Percentiles rank a stretch among this genome's conserved stretches.
These are phyloP conservation scores for Caenorhabditis uteleia DNA, from an alignment of 2,888 invertebrate species.

Conservation along the genomic window DNA sequence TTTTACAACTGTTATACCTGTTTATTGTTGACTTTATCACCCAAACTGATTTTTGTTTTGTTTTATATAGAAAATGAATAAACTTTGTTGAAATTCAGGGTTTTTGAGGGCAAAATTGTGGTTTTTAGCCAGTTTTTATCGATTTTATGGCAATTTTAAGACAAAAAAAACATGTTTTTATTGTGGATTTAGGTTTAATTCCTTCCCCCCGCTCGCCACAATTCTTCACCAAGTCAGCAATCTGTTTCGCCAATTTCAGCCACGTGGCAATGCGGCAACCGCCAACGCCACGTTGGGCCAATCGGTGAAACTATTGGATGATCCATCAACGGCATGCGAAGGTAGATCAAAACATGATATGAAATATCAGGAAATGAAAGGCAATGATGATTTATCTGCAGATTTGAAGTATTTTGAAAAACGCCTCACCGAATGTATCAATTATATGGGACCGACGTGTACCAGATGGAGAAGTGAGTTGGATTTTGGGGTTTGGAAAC, in stretches of 20 bases:
- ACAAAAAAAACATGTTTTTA: no score
- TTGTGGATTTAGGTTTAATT: no score
- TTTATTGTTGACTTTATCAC: background rate
- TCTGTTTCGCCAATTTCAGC: no score
- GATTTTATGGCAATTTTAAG: background rate
- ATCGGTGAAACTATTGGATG: slow-evolving; percentile 32
- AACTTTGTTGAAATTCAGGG: slow-evolving; percentile 7
- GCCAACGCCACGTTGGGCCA: no score
- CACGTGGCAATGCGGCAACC: no score
- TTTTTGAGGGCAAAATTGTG: background rate
- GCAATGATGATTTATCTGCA: slow-evolving; percentile 23
- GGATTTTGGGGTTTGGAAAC: background rate
- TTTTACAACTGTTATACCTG: background rate
- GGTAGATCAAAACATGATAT: slow-evolving; percentile 15
- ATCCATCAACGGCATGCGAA: slow-evolving; percentile 55
- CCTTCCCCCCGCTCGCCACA: no score
- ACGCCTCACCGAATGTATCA: slow-evolving; percentile 93
- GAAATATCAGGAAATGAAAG: background rate
- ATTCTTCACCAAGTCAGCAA: no score
- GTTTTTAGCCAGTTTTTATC: background rate
- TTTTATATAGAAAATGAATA: no score
- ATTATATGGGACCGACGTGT: slow-evolving; percentile 90
- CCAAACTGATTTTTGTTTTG: no score
- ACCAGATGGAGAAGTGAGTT: slow-evolving; percentile 79
- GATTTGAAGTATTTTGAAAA: slow-evolving; percentile 98